phyloP scores from a whole-genome alignment of 2,888 invertebrate genomes.

The Phasia obesa region DNA sequence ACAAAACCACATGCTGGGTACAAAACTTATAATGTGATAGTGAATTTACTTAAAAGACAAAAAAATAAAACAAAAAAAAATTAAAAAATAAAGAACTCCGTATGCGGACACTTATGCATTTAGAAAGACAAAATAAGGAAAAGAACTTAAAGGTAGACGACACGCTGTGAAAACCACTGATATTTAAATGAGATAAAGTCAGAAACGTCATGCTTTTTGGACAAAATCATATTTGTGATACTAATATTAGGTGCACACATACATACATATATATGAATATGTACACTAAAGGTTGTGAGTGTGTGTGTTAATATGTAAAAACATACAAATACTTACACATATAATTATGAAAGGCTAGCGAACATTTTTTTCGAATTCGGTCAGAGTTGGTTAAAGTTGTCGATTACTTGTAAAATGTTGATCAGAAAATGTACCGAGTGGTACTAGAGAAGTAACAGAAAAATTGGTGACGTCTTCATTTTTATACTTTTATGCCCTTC shows the following conservation, averaged over 20 bases:
- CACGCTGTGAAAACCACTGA: slow-evolving; percentile 67
- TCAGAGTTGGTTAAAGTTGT: background rate
- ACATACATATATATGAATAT: background rate
- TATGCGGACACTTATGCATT: slow-evolving; percentile 35
- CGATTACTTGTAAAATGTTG: too few relatives aligned
- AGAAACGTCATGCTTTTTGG: slow-evolving; percentile 69
- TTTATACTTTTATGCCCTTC: too few relatives aligned
- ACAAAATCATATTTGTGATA: slow-evolving; percentile 68
- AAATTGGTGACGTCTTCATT: too few relatives aligned
- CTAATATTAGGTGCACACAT: slow-evolving; percentile 31
- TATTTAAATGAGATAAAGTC: slow-evolving; percentile 71
- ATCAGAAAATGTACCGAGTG: too few relatives aligned
- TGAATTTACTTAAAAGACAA: slow-evolving; percentile 48
- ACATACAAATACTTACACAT: background rate
- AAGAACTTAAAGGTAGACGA: slow-evolving; percentile 51
- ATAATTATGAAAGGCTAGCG: background rate
- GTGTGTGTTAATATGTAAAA: background rate
- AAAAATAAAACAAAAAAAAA: slow-evolving; percentile 17
- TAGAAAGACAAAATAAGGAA: slow-evolving; percentile 19
- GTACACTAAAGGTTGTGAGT: too few relatives aligned
- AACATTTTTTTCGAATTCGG: background rate
- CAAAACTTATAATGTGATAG: slow-evolving; percentile 65
- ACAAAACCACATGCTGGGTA: slow-evolving; percentile 65
- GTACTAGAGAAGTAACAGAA: too few relatives aligned
- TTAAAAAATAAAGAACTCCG: slow-evolving; percentile 16